A percentile compares a stretch with the other conserved stretches of the same genome.
Evolutionary conservation across 2,888 invertebrate genomes (phyloP).

Genomic region (Synanthedon andrenaeformis): DNA sequence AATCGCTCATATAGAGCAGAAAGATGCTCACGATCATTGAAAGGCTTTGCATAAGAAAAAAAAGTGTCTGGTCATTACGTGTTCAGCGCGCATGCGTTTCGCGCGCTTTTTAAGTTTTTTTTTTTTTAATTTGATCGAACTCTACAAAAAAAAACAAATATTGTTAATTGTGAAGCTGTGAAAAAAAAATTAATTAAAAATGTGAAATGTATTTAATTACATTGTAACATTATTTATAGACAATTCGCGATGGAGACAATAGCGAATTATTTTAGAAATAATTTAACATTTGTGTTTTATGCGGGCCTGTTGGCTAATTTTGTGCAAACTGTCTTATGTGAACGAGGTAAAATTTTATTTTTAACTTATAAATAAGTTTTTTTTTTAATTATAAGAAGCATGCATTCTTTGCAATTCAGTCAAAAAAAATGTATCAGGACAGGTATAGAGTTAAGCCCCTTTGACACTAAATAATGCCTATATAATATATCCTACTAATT

Average conservation of each 20-base stretch:
- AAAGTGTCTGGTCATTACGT: conserved; percentile 41
- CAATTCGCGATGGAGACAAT: conserved; percentile 19
- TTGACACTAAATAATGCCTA: too few species aligned
- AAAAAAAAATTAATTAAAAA: neutral
- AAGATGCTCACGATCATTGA: conserved; percentile 30
- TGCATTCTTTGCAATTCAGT: too few species aligned
- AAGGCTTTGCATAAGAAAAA: conserved; percentile 31
- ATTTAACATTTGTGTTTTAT: conserved; percentile 37
- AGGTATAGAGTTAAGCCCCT: too few species aligned
- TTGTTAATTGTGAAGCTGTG: too few species aligned
- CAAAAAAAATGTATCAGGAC: too few species aligned
- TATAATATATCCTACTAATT: too few species aligned
- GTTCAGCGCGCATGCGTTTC: conserved; percentile 45
- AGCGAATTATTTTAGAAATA: conserved; percentile 24
- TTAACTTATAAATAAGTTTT: too few species aligned
- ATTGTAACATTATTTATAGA: neutral
- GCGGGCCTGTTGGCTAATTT: conserved; percentile 46
- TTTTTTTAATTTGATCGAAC: too few species aligned
- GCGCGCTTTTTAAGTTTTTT: conserved; percentile 29
- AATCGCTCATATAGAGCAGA: conserved; percentile 23
- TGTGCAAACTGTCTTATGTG: conserved; percentile 42
- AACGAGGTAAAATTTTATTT: conserved; percentile 29
- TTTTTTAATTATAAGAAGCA: too few species aligned
- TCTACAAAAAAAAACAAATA: too few species aligned
- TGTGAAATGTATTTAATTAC: neutral